Evolutionary conservation across 1,140 invertebrate genomes (phyloP), one percentile per base, ranked within the genome.

Genomic region (Drosophila mojavensis): DNA sequence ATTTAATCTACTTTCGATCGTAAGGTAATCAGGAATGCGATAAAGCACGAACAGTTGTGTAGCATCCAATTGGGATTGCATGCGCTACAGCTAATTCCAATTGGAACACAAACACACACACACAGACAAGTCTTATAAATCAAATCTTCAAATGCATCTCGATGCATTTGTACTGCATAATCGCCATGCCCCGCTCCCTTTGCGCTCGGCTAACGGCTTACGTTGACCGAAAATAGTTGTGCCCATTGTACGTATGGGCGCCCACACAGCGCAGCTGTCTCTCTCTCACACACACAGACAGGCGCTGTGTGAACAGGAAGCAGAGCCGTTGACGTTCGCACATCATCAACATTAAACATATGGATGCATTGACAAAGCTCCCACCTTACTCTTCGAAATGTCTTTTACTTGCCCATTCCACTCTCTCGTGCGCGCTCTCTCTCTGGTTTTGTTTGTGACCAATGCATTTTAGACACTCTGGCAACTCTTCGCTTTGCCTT

Each of bases 141-240:
- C 20, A 26, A 58, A 50, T 33, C 33, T 48, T 48, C 15, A 48
- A 20, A 48, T 33, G 47, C 43, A 60, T 47, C 26, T 28, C 41
- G 11, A 33, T 11, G 24, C 39, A 58, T 58, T 56, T 26, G 36
- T 5, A 7, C 36, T 17, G 1, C 36, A 43, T 28, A 15, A 36
- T 36, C n/a, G 30, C 30, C 15, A 1, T 45, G 43, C 33, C 33
- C 5, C 33, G 9, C 33, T 9, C 33, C 33, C 33, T 9, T 45
- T 45, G 0, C 9, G 2, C 15, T 15, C 15, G 2, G 53, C 9
- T 36, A 26, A 50, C 20, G 24, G 61, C 43, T 64, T 71, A 33
- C 10, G 48, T 59, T 67, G 64, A 73, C 64, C 64, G 28, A 68
- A 73, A 67, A 61, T 73, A 73, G 64, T 60, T 56, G 70, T 28